phyloP scores from a whole-genome alignment of 2,888 invertebrate species.

The Athripsodes cinereus region DNA sequence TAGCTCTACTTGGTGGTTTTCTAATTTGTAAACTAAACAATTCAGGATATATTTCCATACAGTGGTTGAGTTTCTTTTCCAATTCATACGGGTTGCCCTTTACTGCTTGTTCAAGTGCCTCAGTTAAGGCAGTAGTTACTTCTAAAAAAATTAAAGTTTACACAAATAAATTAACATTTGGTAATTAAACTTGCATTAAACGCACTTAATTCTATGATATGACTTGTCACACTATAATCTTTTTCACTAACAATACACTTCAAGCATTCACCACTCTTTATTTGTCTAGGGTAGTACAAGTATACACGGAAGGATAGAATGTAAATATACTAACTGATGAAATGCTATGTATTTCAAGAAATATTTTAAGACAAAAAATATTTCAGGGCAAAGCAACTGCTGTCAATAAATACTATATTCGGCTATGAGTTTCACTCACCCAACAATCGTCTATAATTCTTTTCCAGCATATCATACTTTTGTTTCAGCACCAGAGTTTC shows the following conservation, averaged over 20 bases:
- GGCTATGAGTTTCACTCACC: conserved; percentile 27
- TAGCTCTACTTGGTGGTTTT: conserved; percentile 18
- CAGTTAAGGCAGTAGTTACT: conserved; percentile 54
- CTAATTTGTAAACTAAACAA: conserved; percentile 37
- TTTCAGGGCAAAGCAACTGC: too few relatives aligned
- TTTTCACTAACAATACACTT: too few relatives aligned
- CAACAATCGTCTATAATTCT: conserved; percentile 31
- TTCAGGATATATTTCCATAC: conserved; percentile 46
- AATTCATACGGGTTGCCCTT: conserved; percentile 47
- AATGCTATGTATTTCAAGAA: too few relatives aligned
- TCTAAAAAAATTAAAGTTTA: too few relatives aligned
- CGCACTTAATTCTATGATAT: too few relatives aligned
- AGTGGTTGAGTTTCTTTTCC: conserved; percentile 41
- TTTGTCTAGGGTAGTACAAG: background rate
- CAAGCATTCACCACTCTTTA: too few relatives aligned
- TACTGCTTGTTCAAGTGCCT: conserved; percentile 51
- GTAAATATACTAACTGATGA: too few relatives aligned
- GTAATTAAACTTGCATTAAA: background rate
- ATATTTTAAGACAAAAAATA: too few relatives aligned
- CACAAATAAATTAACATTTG: too few relatives aligned
- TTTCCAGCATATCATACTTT: conserved; percentile 21
- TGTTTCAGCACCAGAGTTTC: background rate
- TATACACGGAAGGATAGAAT: background rate
- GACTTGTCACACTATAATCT: too few relatives aligned
- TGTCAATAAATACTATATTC: background rate